Evolutionary conservation across 2,113 vertebrate genomes (phyloP), one percentile per base, ranked within the genome.

Genomic region (Rhea americana): DNA sequence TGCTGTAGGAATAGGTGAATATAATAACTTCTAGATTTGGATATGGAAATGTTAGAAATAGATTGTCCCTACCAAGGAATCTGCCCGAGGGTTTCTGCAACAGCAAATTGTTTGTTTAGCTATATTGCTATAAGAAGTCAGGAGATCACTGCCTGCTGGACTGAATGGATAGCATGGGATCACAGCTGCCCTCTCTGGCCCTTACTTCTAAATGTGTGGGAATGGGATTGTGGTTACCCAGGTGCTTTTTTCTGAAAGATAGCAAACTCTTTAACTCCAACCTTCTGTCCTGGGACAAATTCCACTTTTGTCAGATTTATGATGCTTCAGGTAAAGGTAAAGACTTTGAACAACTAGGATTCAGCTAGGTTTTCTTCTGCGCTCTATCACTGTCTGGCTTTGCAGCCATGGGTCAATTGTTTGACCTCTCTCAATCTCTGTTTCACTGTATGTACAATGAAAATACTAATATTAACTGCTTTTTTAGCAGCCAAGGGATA

Each of bases 41-140:
- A 91, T 91, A 93, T 82, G 86, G 90, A 87, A 96, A 94, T 87
- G 53, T 74, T 91, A 86, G 74, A 95, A 95, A 95, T 90, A 91
- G 93, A 85, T 72, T 91, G 90, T 83, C 80, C 62, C 55, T n/a
- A 89, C 77, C 77, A 86, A 91, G 66, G 80, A 96, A 91, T 96
- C 80, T 91, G 73, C 87, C 90, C 66, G 53, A 90, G 58, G 51
- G 59, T 24, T 71, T 51, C 51, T 90, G 90, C 91, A 94, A 77
- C 66, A 86, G 50, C 58, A 56, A 62, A 37, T 10, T 89, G 62
- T 84, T 96, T 93, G 37, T 91, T 95, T 91, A 91, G 80, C 41
- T 85, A 51, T 66, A 30, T 82, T 93, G 68, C 72, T 86, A 79
- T 61, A 96, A 68, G 66, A 70, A n/a, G 21, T 53, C 66, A 91